Conservation (phyloP, 1,140 invertebrate species). For the Dolichoris vasculosae region DNA sequence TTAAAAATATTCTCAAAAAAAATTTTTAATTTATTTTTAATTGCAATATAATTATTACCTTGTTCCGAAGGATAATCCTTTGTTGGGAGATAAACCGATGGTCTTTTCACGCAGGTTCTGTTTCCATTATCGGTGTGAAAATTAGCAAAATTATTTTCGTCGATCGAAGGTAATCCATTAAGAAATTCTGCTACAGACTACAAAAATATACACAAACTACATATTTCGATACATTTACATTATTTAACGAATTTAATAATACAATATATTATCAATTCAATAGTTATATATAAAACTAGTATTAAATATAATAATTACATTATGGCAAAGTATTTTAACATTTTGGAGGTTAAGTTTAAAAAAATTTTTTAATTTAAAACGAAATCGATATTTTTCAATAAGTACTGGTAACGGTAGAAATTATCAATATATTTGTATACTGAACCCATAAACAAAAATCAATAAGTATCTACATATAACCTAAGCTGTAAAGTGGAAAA, state of each 20-base stretch:
- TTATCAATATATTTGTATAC: background rate
- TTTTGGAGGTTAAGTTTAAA: conserved; percentile 32
- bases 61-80: conserved; percentile 93
- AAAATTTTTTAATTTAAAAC: background rate
- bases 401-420: background rate
- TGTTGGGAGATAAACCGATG: conserved; percentile 91
- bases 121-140: conserved; percentile 91
- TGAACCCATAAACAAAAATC: background rate
- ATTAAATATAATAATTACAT: background rate
- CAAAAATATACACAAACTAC: conserved; percentile 59
- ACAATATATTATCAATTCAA: background rate
- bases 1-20: too few species aligned
- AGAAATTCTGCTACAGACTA: conserved; percentile 90
- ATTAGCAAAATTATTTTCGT: conserved; percentile 92
- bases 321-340: background rate
- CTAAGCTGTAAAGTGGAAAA: background rate
- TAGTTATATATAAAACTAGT: background rate
- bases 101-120: conserved; percentile 87
- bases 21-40: background rate
- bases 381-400: background rate
- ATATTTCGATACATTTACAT: background rate
- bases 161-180: conserved; percentile 91
- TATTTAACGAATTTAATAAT: background rate
- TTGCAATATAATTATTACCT: conserved; percentile 74
- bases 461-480: conserved; percentile 9